Evolutionary conservation across 2,888 invertebrate species (phyloP), one percentile per base, ranked within the genome.

Genomic region (Eristalinus sepulchralis): DNA sequence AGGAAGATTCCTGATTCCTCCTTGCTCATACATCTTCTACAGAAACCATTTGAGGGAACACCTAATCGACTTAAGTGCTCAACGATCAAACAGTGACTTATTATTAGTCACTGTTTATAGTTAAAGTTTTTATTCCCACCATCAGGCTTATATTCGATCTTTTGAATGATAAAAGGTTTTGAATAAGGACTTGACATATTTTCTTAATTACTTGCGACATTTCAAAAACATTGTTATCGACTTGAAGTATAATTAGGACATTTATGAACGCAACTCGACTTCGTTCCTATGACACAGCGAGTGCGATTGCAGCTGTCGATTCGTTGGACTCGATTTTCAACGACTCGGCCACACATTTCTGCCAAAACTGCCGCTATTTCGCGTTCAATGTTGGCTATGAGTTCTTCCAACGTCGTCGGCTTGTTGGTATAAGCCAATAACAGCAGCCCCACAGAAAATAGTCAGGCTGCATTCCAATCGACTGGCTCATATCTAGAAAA

Each of bases 301-400:
- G 1, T 2, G 24, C 2, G 59, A 22, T 22, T 22, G 1, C 24
- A 22, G 24, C 24, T 22, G 22, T 24, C 59, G 59, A 59, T 59
- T 22, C 59, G 59, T 59, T 59, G 59, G 22, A 59, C 10, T 24
- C 59, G 11, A 59, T 59, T 59, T 59, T 20, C 59, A 27, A 22
- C 22, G 59, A 59, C 59, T 59, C 27, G 59, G 59, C 59, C 3
- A 22, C 59, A 59, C 59, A 59, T 24, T 59, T 59, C 59, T 22
- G 24, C 24, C 59, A 11, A 9, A 5, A 59, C 24, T 2, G 2
- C 5, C 27, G 27, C 27, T 27, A 5, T 27, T 27, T 27, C 27
- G 2, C 24, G 10, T 59, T 24, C 59, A 59, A 24, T 59, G 2
- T 24, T 59, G 24, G 59, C 59, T 59, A 22, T 4, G 59, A 24